phyloP scores from a whole-genome alignment of 2,797 vertebrate genomes.

The Falco concolor region DNA sequence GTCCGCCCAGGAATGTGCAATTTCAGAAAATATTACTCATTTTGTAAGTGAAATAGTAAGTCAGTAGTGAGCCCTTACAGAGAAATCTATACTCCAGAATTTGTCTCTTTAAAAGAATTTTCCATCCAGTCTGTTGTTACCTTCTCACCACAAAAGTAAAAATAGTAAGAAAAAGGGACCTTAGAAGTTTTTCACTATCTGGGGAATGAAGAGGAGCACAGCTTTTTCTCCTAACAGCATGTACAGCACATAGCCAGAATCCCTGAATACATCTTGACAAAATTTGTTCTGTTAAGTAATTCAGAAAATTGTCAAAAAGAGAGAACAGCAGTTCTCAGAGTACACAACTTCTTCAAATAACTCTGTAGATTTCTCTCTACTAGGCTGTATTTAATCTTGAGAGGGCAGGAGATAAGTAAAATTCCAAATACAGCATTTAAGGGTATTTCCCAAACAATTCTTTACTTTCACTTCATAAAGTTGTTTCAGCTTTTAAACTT shows the following conservation, averaged over 20 bases:
- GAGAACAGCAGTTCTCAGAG: neutral
- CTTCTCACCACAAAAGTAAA: neutral
- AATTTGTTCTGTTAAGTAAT: neutral
- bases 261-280: neutral
- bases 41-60: neutral
- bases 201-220: neutral
- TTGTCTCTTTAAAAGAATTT: neutral
- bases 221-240: neutral
- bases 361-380: neutral
- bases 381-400: neutral
- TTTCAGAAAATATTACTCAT: neutral
- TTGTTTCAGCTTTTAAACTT: neutral
- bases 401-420: neutral
- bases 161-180: neutral
- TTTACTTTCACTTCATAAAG: neutral
- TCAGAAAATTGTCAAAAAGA: neutral
- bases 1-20: neutral
- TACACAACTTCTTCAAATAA: neutral
- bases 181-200: neutral
- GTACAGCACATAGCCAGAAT: neutral
- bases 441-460: neutral
- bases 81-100: neutral
- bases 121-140: neutral
- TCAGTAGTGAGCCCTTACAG: neutral
- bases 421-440: neutral